Conservation (phyloP, 2,888 invertebrate genomes). For the Chloromyia formosa region DNA sequence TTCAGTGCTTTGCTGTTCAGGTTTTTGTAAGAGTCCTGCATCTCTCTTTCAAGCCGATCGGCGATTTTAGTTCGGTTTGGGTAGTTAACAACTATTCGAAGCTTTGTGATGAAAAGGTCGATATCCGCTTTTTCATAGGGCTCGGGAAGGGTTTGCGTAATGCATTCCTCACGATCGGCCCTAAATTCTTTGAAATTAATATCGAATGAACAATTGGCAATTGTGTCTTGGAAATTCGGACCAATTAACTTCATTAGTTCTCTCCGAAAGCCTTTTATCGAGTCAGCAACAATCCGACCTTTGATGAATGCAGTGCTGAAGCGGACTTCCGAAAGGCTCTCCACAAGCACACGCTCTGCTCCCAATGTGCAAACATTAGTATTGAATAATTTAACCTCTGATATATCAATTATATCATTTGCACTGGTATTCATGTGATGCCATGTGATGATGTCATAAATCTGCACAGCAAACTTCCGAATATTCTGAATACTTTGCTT, state of each 20-base stretch:
- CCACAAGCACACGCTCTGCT: conserved; percentile 18
- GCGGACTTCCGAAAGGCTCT: background rate
- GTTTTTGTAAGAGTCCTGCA: background rate
- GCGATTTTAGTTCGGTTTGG: background rate
- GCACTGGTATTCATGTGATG: background rate
- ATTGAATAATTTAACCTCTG: background rate
- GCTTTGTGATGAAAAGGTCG: conserved; percentile 4
- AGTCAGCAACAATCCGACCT: background rate
- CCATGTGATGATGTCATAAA: background rate
- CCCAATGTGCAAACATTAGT: conserved; percentile 1
- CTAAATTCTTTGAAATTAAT: background rate
- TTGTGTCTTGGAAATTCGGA: background rate
- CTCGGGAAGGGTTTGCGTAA: background rate
- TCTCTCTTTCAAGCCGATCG: background rate
- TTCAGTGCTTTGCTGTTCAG: conserved; percentile 2
- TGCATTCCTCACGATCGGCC: background rate
- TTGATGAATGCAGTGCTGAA: conserved; percentile 24
- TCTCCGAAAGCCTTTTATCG: background rate
- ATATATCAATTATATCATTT: background rate
- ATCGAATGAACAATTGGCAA: background rate
- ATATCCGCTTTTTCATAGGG: background rate
- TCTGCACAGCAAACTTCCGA: conserved; percentile 7
- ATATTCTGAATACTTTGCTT: background rate
- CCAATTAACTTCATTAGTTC: background rate
- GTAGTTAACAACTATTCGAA: conserved; percentile 14